Evolutionary conservation across 1,140 invertebrate genomes (phyloP).

Genomic region (Conus ventricosus): DNA sequence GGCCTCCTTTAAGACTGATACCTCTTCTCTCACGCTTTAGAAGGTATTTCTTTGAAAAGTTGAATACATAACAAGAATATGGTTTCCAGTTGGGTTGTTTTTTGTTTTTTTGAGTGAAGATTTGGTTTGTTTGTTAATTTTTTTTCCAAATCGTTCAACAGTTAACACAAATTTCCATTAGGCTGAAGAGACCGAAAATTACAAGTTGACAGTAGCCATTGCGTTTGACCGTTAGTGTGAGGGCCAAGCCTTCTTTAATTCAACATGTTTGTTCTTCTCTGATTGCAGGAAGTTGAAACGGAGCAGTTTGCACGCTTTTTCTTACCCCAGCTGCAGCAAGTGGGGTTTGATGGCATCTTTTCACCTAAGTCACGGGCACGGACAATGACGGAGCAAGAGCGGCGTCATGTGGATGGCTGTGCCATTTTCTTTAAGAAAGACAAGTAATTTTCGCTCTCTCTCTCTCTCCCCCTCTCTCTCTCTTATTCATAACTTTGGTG

Average conservation of each 20-base stretch:
- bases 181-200: too few relatives aligned
- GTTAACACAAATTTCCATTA: too few relatives aligned
- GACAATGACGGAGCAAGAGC: slow-evolving; percentile 97
- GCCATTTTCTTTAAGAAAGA: slow-evolving; percentile 95
- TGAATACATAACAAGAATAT: neutral
- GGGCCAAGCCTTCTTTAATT: too few relatives aligned
- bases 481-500: neutral
- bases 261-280: neutral
- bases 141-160: neutral
- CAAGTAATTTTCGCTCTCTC: slow-evolving; percentile 82
- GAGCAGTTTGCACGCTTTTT: slow-evolving; percentile 99
- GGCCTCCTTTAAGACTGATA: too few relatives aligned
- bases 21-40: too few relatives aligned
- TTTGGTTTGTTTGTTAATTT: neutral
- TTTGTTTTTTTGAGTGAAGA: too few relatives aligned
- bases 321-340: slow-evolving; percentile 92
- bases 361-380: slow-evolving; percentile 98
- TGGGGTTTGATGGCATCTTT: slow-evolving; percentile 99
- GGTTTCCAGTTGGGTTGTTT: neutral
- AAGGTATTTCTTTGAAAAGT: neutral
- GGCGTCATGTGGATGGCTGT: slow-evolving; percentile 99
- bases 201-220: too few relatives aligned
- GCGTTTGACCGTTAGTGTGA: too few relatives aligned
- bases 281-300: slow-evolving; percentile 94
- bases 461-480: neutral